Evolutionary conservation across 2,797 vertebrate genomes (phyloP).

Genomic region (Aulostomus chinensis): DNA sequence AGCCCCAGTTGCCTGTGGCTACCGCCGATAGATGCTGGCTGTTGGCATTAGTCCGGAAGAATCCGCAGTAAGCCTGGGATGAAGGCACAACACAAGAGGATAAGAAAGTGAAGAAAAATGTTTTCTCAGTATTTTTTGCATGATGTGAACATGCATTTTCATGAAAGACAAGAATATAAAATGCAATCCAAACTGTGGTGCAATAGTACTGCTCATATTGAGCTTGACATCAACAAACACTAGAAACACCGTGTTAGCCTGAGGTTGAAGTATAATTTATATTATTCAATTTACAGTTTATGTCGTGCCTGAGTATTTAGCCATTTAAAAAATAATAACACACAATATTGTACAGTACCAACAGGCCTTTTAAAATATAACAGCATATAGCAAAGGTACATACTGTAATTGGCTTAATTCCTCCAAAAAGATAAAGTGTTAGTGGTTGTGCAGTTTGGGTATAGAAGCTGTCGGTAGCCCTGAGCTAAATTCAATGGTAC

Average conservation of each 20-base stretch:
- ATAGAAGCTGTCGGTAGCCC: not conserved
- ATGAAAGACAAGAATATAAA: too few relatives aligned
- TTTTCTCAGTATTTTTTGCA: not conserved
- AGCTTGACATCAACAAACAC: too few relatives aligned
- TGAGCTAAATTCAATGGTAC: constrained; percentile 10
- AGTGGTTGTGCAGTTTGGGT: not conserved
- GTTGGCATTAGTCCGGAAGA: constrained; percentile 79
- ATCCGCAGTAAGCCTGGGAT: constrained; percentile 92
- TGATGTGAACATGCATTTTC: not conserved
- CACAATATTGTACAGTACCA: too few relatives aligned
- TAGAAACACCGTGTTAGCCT: not conserved
- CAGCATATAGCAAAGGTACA: too few relatives aligned
- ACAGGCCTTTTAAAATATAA: too few relatives aligned
- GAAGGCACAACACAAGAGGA: constrained; percentile 10
- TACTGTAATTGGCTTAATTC: too few relatives aligned
- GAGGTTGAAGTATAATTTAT: too few relatives aligned
- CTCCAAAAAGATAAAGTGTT: too few relatives aligned
- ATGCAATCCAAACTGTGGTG: not conserved
- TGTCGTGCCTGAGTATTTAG: too few relatives aligned
- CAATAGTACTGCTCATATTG: not conserved
- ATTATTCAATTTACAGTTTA: too few relatives aligned
- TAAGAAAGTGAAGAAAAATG: not conserved
- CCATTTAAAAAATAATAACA: too few relatives aligned
- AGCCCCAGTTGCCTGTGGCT: constrained; percentile 98
- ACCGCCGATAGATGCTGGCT: constrained; percentile 88